A percentile compares a stretch with the other conserved stretches of the same genome.
phyloP scores from a whole-genome alignment of 2,113 vertebrate species.

The Raja brachyura region DNA sequence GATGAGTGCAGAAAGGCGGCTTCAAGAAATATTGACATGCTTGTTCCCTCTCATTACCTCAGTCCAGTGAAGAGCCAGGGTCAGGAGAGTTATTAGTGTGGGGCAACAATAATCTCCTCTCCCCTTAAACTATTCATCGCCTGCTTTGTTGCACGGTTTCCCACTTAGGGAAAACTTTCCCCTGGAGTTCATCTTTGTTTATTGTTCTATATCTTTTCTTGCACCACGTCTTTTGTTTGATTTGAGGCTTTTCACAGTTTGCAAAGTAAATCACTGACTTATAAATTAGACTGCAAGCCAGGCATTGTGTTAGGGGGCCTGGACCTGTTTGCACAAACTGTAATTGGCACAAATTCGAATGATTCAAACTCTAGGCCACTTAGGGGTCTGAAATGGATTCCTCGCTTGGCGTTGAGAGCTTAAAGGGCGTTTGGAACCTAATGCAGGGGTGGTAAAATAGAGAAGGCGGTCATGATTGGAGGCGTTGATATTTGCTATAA shows the following conservation, averaged over 20 bases:
- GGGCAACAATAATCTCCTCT: background rate
- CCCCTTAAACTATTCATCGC: background rate
- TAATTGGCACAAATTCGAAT: background rate
- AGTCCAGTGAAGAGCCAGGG: background rate
- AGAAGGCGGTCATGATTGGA: background rate
- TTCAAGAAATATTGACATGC: conserved; percentile 30
- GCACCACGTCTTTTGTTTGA: background rate
- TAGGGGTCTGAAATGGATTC: background rate
- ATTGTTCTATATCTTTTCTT: background rate
- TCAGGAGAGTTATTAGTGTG: background rate
- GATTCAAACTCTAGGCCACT: conserved; percentile 11
- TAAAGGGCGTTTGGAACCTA: conserved; percentile 21
- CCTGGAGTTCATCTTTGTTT: conserved; percentile 15
- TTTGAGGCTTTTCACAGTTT: background rate
- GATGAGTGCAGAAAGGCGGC: conserved; percentile 6
- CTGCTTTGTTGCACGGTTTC: too few species aligned
- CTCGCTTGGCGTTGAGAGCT: background rate
- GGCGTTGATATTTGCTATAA: background rate
- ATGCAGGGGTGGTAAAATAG: background rate
- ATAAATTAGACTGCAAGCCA: background rate
- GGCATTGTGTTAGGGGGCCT: background rate
- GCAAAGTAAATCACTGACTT: background rate
- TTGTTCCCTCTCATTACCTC: conserved; percentile 29
- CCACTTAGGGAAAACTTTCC: background rate
- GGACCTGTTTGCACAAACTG: background rate